A percentile compares a stretch with the other conserved stretches of the same genome.
phyloP scores from a whole-genome alignment of 2,797 vertebrate genomes.

The Dipus sagitta region DNA sequence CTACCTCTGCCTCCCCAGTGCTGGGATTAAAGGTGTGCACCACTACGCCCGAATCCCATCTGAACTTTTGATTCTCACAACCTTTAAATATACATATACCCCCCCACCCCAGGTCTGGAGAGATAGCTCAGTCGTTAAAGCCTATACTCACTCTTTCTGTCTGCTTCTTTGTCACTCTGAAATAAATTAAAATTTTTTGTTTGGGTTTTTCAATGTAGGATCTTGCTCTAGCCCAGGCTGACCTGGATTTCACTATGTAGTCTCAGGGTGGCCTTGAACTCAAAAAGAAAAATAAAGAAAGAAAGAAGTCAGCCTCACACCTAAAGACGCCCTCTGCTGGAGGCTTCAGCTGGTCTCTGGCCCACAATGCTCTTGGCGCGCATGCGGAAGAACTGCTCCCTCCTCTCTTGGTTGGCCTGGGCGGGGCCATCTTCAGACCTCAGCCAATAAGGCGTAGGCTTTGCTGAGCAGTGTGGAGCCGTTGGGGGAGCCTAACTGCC shows the following conservation, averaged over 20 bases:
- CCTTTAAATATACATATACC: no score
- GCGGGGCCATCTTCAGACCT: background rate
- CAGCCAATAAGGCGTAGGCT: background rate
- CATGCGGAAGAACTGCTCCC: background rate
- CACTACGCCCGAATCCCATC: no score
- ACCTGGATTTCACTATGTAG: background rate
- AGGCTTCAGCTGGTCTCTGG: accelerated
- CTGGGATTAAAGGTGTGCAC: no score
- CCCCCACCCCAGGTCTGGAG: no score
- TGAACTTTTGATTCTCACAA: no score
- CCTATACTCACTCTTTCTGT: no score
- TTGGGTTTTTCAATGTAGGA: no score
- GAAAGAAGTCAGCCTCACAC: background rate
- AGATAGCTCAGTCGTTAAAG: no score
- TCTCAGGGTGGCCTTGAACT: background rate
- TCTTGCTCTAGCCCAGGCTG: background rate
- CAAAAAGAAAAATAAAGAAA: background rate
- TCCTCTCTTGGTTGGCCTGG: conserved; percentile 63
- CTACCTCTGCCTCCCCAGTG: no score
- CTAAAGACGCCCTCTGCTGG: accelerated
- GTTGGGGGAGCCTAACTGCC: conserved; percentile 59
- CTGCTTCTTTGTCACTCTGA: no score
- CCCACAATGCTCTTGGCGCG: accelerated
- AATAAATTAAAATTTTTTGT: background rate
- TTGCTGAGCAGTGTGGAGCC: accelerated